Evolutionary conservation across 1,140 invertebrate genomes (phyloP), one percentile per base, ranked within the genome.

Genomic region (Diuraphis noxia): DNA sequence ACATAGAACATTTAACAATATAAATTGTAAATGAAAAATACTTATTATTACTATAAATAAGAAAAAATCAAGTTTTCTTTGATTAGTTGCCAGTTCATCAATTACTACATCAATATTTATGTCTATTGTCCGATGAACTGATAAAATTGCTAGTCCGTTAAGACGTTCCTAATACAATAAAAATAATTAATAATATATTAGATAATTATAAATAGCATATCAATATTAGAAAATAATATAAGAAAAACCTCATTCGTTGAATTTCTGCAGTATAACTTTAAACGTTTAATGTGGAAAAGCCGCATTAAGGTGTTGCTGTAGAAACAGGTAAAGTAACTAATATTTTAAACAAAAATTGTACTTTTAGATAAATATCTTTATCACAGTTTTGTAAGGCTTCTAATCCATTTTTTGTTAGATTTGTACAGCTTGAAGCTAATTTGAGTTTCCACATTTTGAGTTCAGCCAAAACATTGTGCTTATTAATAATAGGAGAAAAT

Each of bases 301-400:
- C 38, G 4, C 17, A 4, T 79, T 38, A 34, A 38, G 19, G 34
- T 21, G n/a, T 38, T 23, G 34, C 77, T 19, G 34, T 38, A 79
- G 77, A 79, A 34, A 79, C 77, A 79, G 77, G 77, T 6, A 79
- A 79, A 36, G 77, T 79, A 21, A 36, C 77, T 79, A 79, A 79
- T 79, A 79, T 79, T 38, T 79, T 38, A 79, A 79, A 79, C 77
- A 79, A 79, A 79, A 79, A 79, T 36, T 77, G 72, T 3, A 77
- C n/a, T n/a, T n/a, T 72, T 34, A 10, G n/a, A 30, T 56, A 79
- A 40, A 81, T 40, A 81, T 81, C 38, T 25, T 81, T 40, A 25
- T 30, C 9, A 8, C 79, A 81, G 36, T 25, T 81, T 81, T 81
- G 10, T 40, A 81, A 40, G 9, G 79, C 79, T 40, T 81, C 38